phyloP scores from a whole-genome alignment of 2,888 invertebrate genomes.

The Neocrepidodera transversa region DNA sequence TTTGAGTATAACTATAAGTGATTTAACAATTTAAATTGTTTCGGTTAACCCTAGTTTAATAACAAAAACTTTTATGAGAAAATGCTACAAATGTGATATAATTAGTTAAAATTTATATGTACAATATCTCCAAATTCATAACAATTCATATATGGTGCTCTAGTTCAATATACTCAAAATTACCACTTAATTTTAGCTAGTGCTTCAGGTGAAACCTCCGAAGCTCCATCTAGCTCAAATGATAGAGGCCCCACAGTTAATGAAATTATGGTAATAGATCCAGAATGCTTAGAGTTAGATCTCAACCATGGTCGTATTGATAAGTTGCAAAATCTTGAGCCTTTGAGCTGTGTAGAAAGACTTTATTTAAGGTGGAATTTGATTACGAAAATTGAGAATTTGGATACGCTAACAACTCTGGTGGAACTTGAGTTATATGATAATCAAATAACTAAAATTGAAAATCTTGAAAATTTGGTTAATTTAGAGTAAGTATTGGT shows the following conservation, averaged over 20 bases:
- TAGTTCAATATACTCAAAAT: not conserved
- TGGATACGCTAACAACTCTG: conserved; percentile 77
- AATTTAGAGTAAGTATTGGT: conserved; percentile 89
- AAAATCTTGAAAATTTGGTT: conserved; percentile 84
- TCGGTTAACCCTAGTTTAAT: no score
- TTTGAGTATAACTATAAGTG: no score
- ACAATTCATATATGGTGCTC: not conserved
- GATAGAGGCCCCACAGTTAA: conserved; percentile 55
- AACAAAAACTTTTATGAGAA: no score
- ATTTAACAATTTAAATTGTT: no score
- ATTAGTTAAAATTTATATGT: no score
- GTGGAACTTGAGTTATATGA: conserved; percentile 94
- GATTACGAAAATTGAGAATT: conserved; percentile 92
- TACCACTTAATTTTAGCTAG: conserved; percentile 17
- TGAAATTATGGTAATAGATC: conserved; percentile 71
- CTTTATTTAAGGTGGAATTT: conserved; percentile 94
- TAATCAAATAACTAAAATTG: conserved; percentile 92
- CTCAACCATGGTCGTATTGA: conserved; percentile 88
- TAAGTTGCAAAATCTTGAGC: conserved; percentile 84
- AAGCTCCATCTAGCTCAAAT: conserved; percentile 9
- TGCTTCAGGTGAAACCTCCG: conserved; percentile 8
- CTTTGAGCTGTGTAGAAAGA: conserved; percentile 75
- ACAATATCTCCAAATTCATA: no score
- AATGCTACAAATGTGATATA: no score
- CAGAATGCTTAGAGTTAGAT: conserved; percentile 77